Conservation (phyloP, 2,113 vertebrate species). For the Patagioenas fasciata region DNA sequence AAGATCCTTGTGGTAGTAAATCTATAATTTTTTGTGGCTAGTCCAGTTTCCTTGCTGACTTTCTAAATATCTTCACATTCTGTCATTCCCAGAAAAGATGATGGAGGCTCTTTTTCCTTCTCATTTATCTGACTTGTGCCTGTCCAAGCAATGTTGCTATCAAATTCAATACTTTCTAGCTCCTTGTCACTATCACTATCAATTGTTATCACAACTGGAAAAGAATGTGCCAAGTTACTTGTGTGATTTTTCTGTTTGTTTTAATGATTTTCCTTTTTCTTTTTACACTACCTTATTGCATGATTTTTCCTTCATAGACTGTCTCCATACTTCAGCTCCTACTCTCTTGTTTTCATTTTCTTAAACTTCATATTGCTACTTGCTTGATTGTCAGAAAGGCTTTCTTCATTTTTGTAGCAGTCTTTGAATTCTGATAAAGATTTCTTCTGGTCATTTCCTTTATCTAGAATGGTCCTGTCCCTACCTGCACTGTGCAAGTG, state of each 20-base stretch:
- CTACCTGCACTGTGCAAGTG: slow-evolving; percentile 76
- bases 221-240: slow-evolving; percentile 1
- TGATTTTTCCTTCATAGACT: slow-evolving; percentile 71
- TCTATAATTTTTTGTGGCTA: not conserved
- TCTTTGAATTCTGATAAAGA: slow-evolving; percentile 27
- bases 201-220: slow-evolving; percentile 79
- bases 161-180: not conserved
- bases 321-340: slow-evolving; percentile 79
- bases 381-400: slow-evolving; percentile 58
- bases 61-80: slow-evolving; percentile 39
- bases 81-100: not conserved
- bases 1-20: not conserved
- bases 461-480: not conserved
- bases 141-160: not conserved
- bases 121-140: not conserved
- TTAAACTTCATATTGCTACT: slow-evolving; percentile 65
- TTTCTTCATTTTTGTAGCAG: slow-evolving; percentile 46
- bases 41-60: slow-evolving; percentile 6
- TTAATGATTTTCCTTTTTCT: slow-evolving; percentile 80
- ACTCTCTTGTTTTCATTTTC: slow-evolving; percentile 70
- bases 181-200: slow-evolving; percentile 79
- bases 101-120: not conserved
- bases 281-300: slow-evolving; percentile 70
- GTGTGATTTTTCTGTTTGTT: slow-evolving; percentile 77
- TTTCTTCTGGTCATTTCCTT: slow-evolving; percentile 27